Evolutionary conservation across 2,113 vertebrate genomes (phyloP), one percentile per base, ranked within the genome.

Genomic region (Sapajus apella): DNA sequence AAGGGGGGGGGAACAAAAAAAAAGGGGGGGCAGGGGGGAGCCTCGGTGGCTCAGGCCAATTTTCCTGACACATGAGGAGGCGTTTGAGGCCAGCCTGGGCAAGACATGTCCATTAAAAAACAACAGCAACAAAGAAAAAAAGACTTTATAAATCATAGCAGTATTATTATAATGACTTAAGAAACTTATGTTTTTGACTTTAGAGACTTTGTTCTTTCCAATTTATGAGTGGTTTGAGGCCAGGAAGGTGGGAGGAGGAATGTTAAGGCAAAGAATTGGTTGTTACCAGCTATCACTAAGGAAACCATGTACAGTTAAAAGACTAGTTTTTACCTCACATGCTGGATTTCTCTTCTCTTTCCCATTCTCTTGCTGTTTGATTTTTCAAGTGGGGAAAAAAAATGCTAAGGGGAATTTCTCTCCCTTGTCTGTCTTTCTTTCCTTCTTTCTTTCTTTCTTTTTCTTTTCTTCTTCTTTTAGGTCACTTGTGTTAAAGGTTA

Each of bases 161-260:
- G 8, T 77, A 58, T 58, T 85, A 56, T 52, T 68, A n/a, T 87
- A 61, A 84, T 97, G 70, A 52, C 61, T 68, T 64, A 64, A 64
- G 61, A 64, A 30, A 64, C 12, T 64, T 64, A 64, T 90, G 50
- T 56, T 68, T 86, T 94, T 95, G 88, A 85, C 30, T 96, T 90
- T 55, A 84, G 35, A 81, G 21, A 92, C 5, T 93, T 66, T 79
- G 8, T 79, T 86, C 37, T 96, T 95, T 94, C 5, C 12, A 72
- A 56, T 79, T 93, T 80, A 1, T 87, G 40, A 80, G 17, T 87
- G 35, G 85, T 87, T 81, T 80, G n/a, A 94, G 9, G 76, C 50
- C 45, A 95, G 47, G 70, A 89, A 10, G 4, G 47, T 55, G 1
- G 23, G 17, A 43, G 17, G 16, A 88, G 86, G 40, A 93, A 86